Base-by-base conservation (phyloP, 92 coral and sea anemone genomes). In the Chrysogorgia sp. region DNA sequence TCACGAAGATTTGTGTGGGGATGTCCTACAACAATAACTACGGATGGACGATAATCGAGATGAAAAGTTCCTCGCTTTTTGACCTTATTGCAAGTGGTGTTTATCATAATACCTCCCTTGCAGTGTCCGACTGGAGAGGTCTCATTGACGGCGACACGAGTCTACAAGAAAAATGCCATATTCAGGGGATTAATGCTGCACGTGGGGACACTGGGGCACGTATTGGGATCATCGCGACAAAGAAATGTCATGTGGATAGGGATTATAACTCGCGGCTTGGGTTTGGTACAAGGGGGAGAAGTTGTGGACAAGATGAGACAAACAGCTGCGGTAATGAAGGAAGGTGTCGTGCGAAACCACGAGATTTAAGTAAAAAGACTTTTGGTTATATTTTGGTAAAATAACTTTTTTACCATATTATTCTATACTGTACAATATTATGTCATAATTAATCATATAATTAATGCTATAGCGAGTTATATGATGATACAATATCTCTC, bases 271-370 rank as follows among this genome's bases (percentile, higher is more conserved):
- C 81, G 13, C 41, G 79, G 55, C 71, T 63, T 0, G 81, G 76
- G 49, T 71, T 56, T 40, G 75, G 63, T 41, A 59, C 55, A 40
- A 64, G 29, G 50, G 86, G 88, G 23, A 24, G 9, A 34, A 70
- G 63, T 65, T 68, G 71, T 61, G 82, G 71, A 71, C 59, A 70
- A 71, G 66, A 71, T 77, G 81, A 57, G 35, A 85, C 79, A 26
- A 65, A 63, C 63, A 55, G 41, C 63, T 72, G 88, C 63, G 85
- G 82, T 40, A 78, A 56, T 25, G 65, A 74, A 30, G 71, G 77
- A 21, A 82, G 79, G 3, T 72, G 79, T 32, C 23, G 25, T 7
- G 25, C 71, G 21, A 32, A 32, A 10, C 71, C 71, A 22, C 0
- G 13, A 10, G 41, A 33, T 9, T 26, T 10, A 15, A 72, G 79